Base-by-base conservation (phyloP, 2,113 vertebrate genomes). In the Campylomormyrus numenius region DNA sequence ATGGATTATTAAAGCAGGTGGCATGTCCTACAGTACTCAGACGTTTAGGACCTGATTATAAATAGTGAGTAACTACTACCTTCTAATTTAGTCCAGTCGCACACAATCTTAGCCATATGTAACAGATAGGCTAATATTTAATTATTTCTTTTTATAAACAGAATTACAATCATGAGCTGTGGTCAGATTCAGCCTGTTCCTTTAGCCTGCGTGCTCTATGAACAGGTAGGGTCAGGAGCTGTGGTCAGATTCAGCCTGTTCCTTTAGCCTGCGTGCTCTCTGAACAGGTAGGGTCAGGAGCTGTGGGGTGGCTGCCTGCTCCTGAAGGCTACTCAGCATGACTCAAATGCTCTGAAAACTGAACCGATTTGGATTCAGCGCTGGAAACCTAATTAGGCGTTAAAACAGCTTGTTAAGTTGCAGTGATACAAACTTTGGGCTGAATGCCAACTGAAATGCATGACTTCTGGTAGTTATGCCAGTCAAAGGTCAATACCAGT, bases 261-360 rank as follows among this genome's bases (percentile, higher is more conserved):
- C 31, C 31, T 31, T 31, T 31, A 31, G 31, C 31, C 31, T 31
- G 31, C 31, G 31, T 31, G 31, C 31, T 31, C 31, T 31, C 0
- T 31, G 31, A 31, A 31, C 0, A 31, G 31, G 31, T 31, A 31
- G 31, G 1, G 39, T 45, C 52, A 46, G 50, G 86, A 31, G 35
- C 27, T 53, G 50, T 87, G 86, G 86, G 86, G 35, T 52, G 86
- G 2, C 50, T 53, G 49, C 50, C 85, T 39, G 42, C 86, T 87
- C 86, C 48, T 56, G n/a, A 19, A 45, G 31, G 56, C 24, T 21
- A 45, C 87, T 88, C n/a, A 27, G 87, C 27, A 88, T 62, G 87
- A 62, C 56, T 66, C 52, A 88, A 66, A 88, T 62, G 24, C 52
- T 88, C 39, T 62, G 35, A 62, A 66, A 88, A 88, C 35, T 31